Base-by-base conservation (phyloP, 2,888 invertebrate genomes). In the Agonopterix heracliana region DNA sequence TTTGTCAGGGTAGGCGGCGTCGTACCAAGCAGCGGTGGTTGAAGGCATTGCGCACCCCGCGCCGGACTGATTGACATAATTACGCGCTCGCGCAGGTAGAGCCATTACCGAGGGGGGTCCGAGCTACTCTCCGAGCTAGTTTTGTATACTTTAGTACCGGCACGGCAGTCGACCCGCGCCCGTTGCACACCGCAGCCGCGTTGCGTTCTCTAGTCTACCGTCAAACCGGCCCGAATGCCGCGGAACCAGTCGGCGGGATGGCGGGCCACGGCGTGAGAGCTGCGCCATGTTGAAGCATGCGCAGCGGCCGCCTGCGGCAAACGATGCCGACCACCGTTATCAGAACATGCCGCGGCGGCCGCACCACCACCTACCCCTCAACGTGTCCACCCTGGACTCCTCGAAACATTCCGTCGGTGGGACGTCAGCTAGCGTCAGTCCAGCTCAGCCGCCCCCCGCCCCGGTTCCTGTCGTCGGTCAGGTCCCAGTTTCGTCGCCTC, bases 231-330 rank as follows among this genome's bases (percentile, higher is more conserved):
- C 65, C 71, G 73, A 66, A 84, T 84, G 85, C 73, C 74, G 72
- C 74, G 63, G 64, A 77, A 77, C 78, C 78, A 77, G 80, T 80
- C 81, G 80, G 74, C 77, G 75, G 70, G 75, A 85, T 85, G 86
- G 81, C 78, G 74, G 73, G 73, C 71, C 66, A 64, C 72, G 71
- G 78, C 72, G 78, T 77, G 74, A 78, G 78, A 76, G 73, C 69
- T 67, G 68, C 81, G 84, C 76, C 81, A 93, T 93, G 93, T 91
- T 93, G 90, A 93, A 93, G 86, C 93, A 93, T 89, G 93, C 93
- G 77, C 89, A 89, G 86, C 86, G 87, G 86, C 86, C 86, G 85
- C 84, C 86, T 73, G 80, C 85, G 82, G 84, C 82, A 61, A 83
- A 74, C 74, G 86, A 85, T 84, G 85, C 78, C 71, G 90, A 90